Conservation (phyloP, 2,113 vertebrate genomes). For the Tinamus guttatus region DNA sequence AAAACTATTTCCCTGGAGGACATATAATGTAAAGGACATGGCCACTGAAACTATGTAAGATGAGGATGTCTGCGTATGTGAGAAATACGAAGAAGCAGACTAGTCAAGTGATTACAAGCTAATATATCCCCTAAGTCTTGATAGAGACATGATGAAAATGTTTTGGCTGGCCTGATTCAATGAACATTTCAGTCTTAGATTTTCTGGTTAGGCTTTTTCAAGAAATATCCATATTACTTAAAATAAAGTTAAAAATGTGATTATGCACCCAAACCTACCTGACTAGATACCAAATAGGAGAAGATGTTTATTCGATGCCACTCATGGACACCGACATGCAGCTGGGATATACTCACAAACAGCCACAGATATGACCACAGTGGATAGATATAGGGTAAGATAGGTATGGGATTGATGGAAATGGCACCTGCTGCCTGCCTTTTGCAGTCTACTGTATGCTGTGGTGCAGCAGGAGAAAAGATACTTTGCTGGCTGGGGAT, state of each 20-base stretch:
- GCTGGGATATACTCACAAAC: neutral
- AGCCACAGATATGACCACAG: neutral
- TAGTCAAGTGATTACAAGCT: rapidly evolving
- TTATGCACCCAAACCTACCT: neutral
- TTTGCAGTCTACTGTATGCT: neutral
- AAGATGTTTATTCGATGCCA: too few relatives aligned
- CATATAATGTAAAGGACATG: rapidly evolving
- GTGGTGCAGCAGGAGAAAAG: rapidly evolving
- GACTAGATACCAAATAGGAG: neutral
- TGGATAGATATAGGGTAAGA: neutral
- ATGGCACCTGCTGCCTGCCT: neutral
- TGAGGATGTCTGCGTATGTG: neutral
- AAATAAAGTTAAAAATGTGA: neutral
- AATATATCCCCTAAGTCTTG: neutral
- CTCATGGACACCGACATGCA: neutral
- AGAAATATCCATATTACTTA: neutral
- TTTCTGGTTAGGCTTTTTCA: neutral
- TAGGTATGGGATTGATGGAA: neutral
- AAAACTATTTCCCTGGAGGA: neutral
- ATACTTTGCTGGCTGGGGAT: neutral
- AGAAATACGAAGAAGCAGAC: neutral
- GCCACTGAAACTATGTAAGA: neutral
- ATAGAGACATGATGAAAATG: neutral
- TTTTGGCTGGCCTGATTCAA: neutral
- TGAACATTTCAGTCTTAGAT: neutral